Percentiles rank a stretch among this genome's conserved stretches.
Conservation (phyloP, 2,888 invertebrate species). For the Mesorhabditis spiculigera region DNA sequence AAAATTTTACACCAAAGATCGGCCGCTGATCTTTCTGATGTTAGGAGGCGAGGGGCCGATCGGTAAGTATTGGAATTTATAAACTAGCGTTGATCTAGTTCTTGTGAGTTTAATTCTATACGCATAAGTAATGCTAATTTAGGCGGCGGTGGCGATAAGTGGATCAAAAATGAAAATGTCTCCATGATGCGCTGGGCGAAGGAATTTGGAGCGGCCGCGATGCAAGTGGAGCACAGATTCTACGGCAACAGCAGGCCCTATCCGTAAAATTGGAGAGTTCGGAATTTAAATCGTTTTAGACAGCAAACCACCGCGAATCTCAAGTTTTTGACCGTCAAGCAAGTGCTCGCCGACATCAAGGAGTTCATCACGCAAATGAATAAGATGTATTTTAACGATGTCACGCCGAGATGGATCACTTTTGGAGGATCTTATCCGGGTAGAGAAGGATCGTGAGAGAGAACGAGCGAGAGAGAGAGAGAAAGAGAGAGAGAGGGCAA, state of each 20-base stretch:
- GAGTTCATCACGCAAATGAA: slow-evolving; percentile 35
- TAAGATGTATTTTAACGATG: slow-evolving; percentile 23
- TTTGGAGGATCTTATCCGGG: slow-evolving; percentile 38
- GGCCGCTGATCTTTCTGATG: slow-evolving; percentile 30
- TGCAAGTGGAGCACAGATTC: slow-evolving; percentile 36
- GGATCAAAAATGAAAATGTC: slow-evolving; percentile 30
- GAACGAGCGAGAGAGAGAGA: too few species aligned
- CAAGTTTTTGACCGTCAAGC: slow-evolving; percentile 26
- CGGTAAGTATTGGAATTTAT: not conserved
- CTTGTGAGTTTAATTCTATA: not conserved
- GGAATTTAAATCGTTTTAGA: too few species aligned
- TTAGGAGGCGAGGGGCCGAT: slow-evolving; percentile 28
- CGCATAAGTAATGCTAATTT: not conserved
- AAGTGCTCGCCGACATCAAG: slow-evolving; percentile 30
- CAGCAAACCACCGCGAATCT: slow-evolving; percentile 21
- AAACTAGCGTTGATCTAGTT: not conserved
- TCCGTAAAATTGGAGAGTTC: too few species aligned
- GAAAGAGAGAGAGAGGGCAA: too few species aligned
- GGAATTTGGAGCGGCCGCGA: slow-evolving; percentile 30
- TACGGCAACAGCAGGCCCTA: slow-evolving; percentile 22
- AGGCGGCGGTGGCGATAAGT: slow-evolving; percentile 28
- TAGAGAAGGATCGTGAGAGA: not conserved
- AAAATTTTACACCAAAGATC: slow-evolving; percentile 30
- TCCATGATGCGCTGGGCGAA: slow-evolving; percentile 36
- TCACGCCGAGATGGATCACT: slow-evolving; percentile 31